Conservation (phyloP, 2,113 vertebrate genomes). For the Scatophagus argus region DNA sequence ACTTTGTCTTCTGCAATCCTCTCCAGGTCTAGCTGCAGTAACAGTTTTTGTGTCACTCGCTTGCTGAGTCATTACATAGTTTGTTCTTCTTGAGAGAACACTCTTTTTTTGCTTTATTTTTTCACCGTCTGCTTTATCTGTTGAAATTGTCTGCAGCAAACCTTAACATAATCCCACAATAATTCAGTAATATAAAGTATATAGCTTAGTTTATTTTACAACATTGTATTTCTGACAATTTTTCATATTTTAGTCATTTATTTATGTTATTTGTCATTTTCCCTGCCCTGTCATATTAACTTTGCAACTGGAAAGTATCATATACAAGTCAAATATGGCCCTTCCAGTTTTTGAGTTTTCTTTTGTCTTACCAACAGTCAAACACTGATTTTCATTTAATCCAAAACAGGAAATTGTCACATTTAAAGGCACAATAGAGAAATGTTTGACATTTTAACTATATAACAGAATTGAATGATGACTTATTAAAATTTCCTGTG, state of each 20-base stretch:
- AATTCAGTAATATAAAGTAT: too few species aligned
- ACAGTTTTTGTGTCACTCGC: not conserved
- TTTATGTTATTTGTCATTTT: not conserved
- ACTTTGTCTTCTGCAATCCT: not conserved
- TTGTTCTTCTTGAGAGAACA: constrained; percentile 20
- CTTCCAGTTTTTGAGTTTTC: not conserved
- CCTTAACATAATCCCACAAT: constrained; percentile 2
- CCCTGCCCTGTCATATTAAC: not conserved
- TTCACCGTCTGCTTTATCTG: constrained; percentile 19
- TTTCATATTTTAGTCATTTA: not conserved
- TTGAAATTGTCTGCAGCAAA: constrained; percentile 7
- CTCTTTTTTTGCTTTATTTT: constrained; percentile 5
- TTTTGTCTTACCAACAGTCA: too few species aligned
- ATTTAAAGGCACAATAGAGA: not conserved
- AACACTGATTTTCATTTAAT: not conserved
- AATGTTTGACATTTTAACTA: not conserved
- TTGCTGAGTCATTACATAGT: constrained; percentile 21
- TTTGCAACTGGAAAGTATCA: not conserved
- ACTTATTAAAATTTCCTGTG: not conserved
- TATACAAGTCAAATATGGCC: not conserved
- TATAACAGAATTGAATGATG: not conserved
- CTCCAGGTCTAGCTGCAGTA: not conserved
- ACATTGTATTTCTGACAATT: not conserved
- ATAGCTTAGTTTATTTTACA: not conserved
- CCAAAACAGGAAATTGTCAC: not conserved